phyloP scores from a whole-genome alignment of 2,888 invertebrate species.

The Acleris cristana region DNA sequence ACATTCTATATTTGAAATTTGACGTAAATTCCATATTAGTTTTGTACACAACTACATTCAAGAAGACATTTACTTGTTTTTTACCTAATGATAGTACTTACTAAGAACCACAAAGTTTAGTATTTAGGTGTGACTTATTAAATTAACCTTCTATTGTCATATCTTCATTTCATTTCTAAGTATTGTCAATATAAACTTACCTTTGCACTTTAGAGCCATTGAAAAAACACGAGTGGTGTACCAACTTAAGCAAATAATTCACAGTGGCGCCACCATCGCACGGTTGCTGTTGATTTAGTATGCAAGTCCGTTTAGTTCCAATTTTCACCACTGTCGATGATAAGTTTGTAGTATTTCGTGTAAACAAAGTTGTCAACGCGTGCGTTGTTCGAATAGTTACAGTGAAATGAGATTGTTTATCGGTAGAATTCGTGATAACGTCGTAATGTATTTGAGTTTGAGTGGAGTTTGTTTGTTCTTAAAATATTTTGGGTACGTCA shows the following conservation, averaged over 20 bases:
- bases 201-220: slow-evolving; percentile 36
- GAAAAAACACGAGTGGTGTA: slow-evolving; percentile 1
- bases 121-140: no score
- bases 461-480: slow-evolving; percentile 21
- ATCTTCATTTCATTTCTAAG: no score
- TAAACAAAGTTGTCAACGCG: slow-evolving; percentile 29
- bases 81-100: no score
- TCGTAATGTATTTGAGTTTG: slow-evolving; percentile 8
- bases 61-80: no score
- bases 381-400: slow-evolving; percentile 18
- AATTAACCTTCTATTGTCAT: no score
- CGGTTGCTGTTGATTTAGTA: neutral
- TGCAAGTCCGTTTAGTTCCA: slow-evolving; percentile 1
- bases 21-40: no score
- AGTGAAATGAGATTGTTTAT: slow-evolving; percentile 28
- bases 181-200: slow-evolving; percentile 7
- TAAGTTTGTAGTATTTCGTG: slow-evolving; percentile 9
- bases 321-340: slow-evolving; percentile 9
- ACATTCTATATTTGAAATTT: no score
- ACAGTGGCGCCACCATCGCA: slow-evolving; percentile 7
- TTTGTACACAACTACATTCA: no score
- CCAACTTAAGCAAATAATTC: neutral
- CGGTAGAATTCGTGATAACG: slow-evolving; percentile 21
- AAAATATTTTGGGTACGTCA: slow-evolving; percentile 7
- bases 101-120: no score